phyloP scores from a whole-genome alignment of 2,113 vertebrate genomes.

The Boleophthalmus pectinirostris region DNA sequence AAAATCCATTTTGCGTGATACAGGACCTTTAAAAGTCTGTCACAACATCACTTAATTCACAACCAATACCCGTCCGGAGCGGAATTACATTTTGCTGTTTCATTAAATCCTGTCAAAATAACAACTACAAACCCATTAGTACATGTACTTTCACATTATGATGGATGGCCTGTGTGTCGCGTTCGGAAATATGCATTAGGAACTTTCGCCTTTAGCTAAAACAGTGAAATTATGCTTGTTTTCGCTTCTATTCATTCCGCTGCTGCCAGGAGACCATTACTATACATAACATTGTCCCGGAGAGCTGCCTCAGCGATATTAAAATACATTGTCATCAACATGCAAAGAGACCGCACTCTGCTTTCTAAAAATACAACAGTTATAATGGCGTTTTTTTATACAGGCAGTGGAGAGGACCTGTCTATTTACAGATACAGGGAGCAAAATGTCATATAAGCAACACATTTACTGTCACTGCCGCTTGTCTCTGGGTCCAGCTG shows the following conservation, averaged over 20 bases:
- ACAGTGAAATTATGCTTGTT: background rate
- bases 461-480: background rate
- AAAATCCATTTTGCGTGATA: no score
- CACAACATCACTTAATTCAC: no score
- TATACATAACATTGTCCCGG: background rate
- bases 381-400: background rate
- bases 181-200: background rate
- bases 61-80: background rate
- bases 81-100: background rate
- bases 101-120: background rate
- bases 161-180: background rate
- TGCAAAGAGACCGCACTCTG: background rate
- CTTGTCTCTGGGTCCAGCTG: background rate
- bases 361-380: background rate
- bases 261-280: background rate
- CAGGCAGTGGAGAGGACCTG: background rate
- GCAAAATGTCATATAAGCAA: background rate
- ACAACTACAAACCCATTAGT: background rate
- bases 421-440: background rate
- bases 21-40: no score
- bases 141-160: background rate
- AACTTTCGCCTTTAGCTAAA: background rate
- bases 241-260: background rate
- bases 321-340: conserved; percentile 7
- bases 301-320: conserved; percentile 5